phyloP scores from a whole-genome alignment of 2,888 invertebrate genomes.

The Amblyjoppa fuscipennis region DNA sequence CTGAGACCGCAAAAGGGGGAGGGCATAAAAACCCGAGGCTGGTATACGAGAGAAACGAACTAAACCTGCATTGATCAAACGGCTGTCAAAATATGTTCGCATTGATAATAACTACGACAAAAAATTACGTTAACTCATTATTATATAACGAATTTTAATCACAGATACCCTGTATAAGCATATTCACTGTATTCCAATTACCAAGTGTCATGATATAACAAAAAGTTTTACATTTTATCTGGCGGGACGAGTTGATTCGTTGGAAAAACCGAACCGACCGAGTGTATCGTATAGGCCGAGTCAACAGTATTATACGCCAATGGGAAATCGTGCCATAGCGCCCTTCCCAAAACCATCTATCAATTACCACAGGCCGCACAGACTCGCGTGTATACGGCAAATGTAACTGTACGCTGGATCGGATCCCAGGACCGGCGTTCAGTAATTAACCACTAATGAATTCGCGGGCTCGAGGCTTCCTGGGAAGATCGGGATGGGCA shows the following conservation, averaged over 20 bases:
- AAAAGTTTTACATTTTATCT: constrained; percentile 9
- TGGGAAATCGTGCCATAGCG: not conserved
- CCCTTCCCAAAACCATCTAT: constrained; percentile 19
- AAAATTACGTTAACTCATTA: not conserved
- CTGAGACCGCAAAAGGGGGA: too few species aligned
- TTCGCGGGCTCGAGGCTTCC: not conserved
- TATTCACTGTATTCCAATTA: not conserved
- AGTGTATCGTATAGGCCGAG: not conserved
- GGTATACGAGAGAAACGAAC: too few species aligned
- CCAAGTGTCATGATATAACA: constrained; percentile 4
- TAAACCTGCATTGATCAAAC: too few species aligned
- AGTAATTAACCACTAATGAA: constrained; percentile 41
- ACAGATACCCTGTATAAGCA: not conserved
- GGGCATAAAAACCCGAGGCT: too few species aligned
- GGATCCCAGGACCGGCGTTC: not conserved
- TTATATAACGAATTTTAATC: not conserved
- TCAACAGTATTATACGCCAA: not conserved
- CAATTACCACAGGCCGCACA: constrained; percentile 4
- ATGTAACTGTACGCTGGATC: not conserved
- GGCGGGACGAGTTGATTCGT: not conserved
- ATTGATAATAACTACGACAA: not conserved
- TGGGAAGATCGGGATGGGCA: too few species aligned
- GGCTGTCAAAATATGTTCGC: too few species aligned
- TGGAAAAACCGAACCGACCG: constrained; percentile 3
- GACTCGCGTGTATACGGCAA: not conserved